These are phyloP conservation scores for Akabosia matsudoensis DNA, from an alignment of 1,140 invertebrate genomes.

Conservation along the genomic window DNA sequence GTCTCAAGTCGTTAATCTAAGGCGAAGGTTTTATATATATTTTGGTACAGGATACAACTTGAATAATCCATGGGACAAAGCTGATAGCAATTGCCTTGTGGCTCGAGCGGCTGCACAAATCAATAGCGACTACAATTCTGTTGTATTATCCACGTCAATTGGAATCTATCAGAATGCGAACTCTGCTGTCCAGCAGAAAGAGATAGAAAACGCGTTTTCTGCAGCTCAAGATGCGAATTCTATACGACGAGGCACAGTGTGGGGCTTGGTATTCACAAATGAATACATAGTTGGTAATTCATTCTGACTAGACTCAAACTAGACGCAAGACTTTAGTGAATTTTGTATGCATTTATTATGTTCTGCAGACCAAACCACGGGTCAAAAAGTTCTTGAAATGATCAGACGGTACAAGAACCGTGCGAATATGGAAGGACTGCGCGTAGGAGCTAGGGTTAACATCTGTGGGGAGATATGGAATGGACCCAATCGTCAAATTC, in stretches of 20 bases:
- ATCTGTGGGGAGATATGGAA: constrained; percentile 26
- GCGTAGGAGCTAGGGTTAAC: constrained; percentile 24
- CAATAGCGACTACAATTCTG: constrained; percentile 13
- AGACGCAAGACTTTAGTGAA: no score
- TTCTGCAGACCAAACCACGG: background rate
- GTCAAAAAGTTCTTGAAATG: constrained; percentile 5
- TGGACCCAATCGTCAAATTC: background rate
- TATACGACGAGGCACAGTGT: constrained; percentile 27
- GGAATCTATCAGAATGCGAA: constrained; percentile 31
- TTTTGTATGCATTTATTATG: no score
- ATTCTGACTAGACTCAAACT: no score
- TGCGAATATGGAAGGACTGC: background rate
- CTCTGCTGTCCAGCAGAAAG: background rate
- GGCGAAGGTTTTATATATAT: no score
- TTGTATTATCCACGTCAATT: constrained; percentile 7
- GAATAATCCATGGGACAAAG: constrained; percentile 32
- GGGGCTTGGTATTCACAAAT: constrained; percentile 28
- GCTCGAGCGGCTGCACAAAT: constrained; percentile 30
- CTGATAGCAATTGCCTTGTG: constrained; percentile 26
- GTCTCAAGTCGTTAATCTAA: no score
- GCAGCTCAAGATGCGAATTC: constrained; percentile 23
- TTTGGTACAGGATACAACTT: background rate
- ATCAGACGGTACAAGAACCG: background rate
- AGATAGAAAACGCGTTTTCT: constrained; percentile 31
- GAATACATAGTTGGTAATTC: no score